Evolutionary conservation across 2,113 vertebrate species (phyloP).

Genomic region (Nothocercus nigrocapillus): DNA sequence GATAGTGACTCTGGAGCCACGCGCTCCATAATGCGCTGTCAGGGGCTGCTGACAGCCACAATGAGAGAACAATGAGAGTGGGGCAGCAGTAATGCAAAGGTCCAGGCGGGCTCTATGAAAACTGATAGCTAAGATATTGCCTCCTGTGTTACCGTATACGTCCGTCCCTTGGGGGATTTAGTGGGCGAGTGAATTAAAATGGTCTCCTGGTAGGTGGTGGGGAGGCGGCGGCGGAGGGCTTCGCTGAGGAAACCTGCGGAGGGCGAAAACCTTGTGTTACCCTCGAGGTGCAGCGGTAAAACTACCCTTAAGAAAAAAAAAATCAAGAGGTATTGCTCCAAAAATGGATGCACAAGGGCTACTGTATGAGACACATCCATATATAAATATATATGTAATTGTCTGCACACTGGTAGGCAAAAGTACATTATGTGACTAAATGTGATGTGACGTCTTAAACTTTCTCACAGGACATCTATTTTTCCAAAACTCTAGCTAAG

Average conservation of each 20-base stretch:
- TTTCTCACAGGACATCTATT: background rate
- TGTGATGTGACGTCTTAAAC: background rate
- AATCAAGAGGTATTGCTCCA: constrained; percentile 14
- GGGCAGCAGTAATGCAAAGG: constrained; percentile 86
- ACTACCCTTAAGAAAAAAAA: background rate
- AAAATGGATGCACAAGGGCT: constrained; percentile 35
- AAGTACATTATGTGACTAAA: background rate
- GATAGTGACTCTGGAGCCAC: constrained; percentile 82
- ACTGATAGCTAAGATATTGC: constrained; percentile 90
- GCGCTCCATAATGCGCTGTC: constrained; percentile 85
- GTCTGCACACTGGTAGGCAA: background rate
- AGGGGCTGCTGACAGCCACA: constrained; percentile 86
- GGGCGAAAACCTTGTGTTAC: constrained; percentile 61
- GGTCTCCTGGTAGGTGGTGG: constrained; percentile 73
- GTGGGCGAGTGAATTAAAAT: constrained; percentile 84
- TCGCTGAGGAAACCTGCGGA: constrained; percentile 71
- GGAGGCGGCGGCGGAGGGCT: background rate
- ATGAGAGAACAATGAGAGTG: constrained; percentile 85
- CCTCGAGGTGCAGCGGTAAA: background rate
- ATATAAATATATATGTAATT: background rate
- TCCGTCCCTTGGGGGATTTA: constrained; percentile 77
- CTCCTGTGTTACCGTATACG: constrained; percentile 78
- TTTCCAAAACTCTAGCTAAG: background rate
- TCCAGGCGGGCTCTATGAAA: constrained; percentile 85
- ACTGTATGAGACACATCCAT: background rate